Evolutionary conservation across 2,113 vertebrate species (phyloP).

Genomic region (Thomomys bottae): DNA sequence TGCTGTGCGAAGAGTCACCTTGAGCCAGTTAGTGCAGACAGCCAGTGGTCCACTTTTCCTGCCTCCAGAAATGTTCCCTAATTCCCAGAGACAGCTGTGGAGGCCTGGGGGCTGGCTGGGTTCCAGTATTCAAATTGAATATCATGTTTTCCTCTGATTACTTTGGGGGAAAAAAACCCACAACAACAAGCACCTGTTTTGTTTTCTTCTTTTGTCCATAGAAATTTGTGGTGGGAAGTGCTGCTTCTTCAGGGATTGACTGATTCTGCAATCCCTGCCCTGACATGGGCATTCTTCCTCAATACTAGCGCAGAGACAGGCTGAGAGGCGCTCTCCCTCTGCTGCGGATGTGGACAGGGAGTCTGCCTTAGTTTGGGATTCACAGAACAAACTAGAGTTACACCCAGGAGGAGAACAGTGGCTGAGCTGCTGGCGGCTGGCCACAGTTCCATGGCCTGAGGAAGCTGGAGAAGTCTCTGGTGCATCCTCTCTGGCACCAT

Average conservation of each 20-base stretch:
- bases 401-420: background rate
- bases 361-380: background rate
- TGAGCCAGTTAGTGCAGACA: background rate
- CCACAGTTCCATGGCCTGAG: background rate
- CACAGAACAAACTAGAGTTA: background rate
- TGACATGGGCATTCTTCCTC: background rate
- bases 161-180: background rate
- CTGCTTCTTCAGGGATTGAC: background rate
- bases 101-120: background rate
- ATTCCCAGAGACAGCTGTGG: background rate
- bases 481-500: background rate
- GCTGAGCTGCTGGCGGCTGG: background rate
- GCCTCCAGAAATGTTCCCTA: background rate
- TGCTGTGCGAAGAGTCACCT: background rate
- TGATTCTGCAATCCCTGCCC: background rate
- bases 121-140: background rate
- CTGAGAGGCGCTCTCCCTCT: background rate
- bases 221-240: background rate
- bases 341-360: background rate
- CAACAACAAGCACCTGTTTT: too few relatives aligned
- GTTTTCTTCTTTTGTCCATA: background rate
- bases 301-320: background rate
- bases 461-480: background rate
- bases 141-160: constrained; percentile 17
- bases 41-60: background rate